A percentile compares a stretch with the other conserved stretches of the same genome.
Conservation (phyloP, 2,113 vertebrate species). For the Coracopsis vasa region DNA sequence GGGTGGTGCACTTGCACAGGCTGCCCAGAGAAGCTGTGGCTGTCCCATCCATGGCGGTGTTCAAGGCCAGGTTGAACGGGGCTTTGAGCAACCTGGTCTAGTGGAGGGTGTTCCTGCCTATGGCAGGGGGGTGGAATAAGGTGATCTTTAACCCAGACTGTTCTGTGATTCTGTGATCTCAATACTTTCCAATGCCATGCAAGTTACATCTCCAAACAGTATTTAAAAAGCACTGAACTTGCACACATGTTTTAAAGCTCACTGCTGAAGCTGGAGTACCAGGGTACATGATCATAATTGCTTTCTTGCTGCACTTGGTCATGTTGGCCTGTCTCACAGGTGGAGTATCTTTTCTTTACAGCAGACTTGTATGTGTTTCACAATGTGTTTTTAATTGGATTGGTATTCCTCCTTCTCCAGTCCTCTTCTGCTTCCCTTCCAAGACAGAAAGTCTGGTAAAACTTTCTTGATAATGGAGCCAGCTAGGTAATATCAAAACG, state of each 20-base stretch:
- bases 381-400: neutral
- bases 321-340: neutral
- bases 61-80: neutral
- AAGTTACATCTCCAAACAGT: neutral
- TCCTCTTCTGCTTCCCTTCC: neutral
- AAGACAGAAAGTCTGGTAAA: neutral
- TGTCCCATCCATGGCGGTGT: neutral
- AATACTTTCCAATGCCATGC: neutral
- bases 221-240: neutral
- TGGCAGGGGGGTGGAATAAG: neutral
- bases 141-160: neutral
- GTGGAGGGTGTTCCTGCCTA: neutral
- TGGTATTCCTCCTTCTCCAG: neutral
- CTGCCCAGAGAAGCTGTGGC: neutral
- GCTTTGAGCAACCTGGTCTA: neutral
- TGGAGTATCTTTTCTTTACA: neutral
- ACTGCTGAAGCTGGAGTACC: neutral
- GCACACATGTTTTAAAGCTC: constrained; percentile 19
- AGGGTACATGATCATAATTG: neutral
- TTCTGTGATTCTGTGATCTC: neutral
- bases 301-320: neutral
- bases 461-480: neutral
- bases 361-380: neutral
- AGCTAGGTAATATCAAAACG: neutral
- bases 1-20: neutral